Evolutionary conservation across 2,113 vertebrate genomes (phyloP), one percentile per base, ranked within the genome.

Genomic region (Solea senegalensis): DNA sequence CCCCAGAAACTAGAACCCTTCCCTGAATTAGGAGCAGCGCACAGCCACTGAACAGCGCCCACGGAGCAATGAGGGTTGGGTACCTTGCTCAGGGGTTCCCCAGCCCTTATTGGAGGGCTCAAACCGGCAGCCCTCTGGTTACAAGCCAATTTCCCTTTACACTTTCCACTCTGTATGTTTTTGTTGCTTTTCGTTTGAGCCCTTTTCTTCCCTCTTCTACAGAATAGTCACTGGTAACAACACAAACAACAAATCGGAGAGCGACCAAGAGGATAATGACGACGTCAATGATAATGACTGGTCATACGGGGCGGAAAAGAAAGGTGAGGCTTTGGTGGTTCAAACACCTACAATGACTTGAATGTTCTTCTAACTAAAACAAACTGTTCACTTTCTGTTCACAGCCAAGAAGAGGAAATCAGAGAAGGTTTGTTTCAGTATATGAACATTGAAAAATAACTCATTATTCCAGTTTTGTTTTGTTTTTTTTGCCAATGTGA

Each of bases 251-350:
- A 98, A 98, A 88, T 98, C 97, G 0, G 97, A 99, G 86, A 99
- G 97, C 8, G 97, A 98, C 94, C 97, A 98, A 87, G 97, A 98
- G 83, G 97, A 99, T 84, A 98, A 99, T 0, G 97, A 99, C 0
- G 97, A 99, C 74, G 96, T 98, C 89, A 99, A 99, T 8, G 97
- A 99, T 85, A 99, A 99, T 0, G 97, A 98, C 90, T 99, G 97
- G 97, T 99, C 97, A 44, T 99, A 99, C 0, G 97, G 97, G 74
- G 96, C 97, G 0, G 97, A 99, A 91, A 98, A 98, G 94, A 98
- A 98, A 96, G 97, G 97, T 98, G 6, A 1, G 28, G 6, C 27
- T 8, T 49, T 16, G 2, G 15, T 45, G 21, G 9, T 6, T 51
- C 27, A 49, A 61, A 21, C 3, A 4, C 40, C 1, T 43, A 14